Conservation (phyloP, 1,140 invertebrate species). For the Caerostris darwini region DNA sequence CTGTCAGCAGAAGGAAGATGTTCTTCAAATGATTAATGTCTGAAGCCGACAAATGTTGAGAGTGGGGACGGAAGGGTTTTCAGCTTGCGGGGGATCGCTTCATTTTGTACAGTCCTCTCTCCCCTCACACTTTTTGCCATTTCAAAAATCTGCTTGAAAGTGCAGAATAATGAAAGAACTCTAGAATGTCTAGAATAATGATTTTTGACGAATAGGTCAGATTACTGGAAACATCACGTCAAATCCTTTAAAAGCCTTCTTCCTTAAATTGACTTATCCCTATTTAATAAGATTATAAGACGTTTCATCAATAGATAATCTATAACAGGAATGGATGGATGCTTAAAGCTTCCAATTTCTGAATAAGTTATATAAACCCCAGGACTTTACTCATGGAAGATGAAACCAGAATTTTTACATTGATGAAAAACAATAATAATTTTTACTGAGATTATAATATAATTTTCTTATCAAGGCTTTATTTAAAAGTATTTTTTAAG, state of each 20-base stretch:
- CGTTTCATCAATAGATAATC: not conserved
- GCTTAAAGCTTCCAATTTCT: not conserved
- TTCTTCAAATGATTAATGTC: slow-evolving; percentile 76
- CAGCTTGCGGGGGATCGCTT: slow-evolving; percentile 46
- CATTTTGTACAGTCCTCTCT: slow-evolving; percentile 54
- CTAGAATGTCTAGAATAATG: slow-evolving; percentile 4
- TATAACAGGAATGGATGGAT: not conserved
- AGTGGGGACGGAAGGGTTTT: slow-evolving; percentile 50
- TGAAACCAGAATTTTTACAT: no score
- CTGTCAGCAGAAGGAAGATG: slow-evolving; percentile 67
- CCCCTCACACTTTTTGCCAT: slow-evolving; percentile 51
- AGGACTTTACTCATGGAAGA: no score
- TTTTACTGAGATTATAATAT: no score
- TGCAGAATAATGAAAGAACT: no score
- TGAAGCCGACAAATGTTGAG: slow-evolving; percentile 66
- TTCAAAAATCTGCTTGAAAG: not conserved
- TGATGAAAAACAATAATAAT: no score
- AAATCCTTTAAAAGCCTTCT: not conserved
- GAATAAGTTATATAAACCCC: not conserved
- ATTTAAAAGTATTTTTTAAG: no score
- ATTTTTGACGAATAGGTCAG: not conserved
- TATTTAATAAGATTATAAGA: not conserved
- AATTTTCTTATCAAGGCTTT: no score
- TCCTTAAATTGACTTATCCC: not conserved
- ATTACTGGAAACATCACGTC: not conserved